Evolutionary conservation across 2,888 invertebrate genomes (phyloP).

Genomic region (Allolobophora icterica): DNA sequence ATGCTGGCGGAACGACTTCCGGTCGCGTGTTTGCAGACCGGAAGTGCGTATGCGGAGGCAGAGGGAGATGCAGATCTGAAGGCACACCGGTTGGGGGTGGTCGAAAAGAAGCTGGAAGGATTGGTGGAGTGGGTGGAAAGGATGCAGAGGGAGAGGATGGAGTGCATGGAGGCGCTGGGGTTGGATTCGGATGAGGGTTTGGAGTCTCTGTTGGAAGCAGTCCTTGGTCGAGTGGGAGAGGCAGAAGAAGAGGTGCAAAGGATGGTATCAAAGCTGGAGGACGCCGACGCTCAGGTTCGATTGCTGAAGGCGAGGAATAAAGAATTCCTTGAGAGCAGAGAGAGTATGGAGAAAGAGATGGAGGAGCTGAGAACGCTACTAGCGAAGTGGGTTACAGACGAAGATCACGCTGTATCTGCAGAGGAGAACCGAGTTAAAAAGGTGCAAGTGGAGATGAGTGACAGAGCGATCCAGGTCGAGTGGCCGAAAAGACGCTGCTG

Average conservation of each 20-base stretch:
- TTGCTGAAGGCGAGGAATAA: neutral
- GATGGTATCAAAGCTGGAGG: neutral
- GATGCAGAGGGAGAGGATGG: neutral
- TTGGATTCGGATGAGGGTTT: neutral
- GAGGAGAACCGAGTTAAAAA: neutral
- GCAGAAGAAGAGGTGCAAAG: neutral
- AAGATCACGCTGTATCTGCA: neutral
- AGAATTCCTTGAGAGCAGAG: neutral
- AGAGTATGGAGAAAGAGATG: neutral
- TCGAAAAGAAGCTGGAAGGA: conserved; percentile 17
- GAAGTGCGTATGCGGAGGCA: neutral
- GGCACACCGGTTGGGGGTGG: neutral
- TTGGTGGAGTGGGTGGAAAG: neutral
- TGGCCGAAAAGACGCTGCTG: neutral
- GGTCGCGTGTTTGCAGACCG: neutral
- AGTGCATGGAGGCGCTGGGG: neutral
- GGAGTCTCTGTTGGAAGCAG: neutral
- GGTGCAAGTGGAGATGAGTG: neutral
- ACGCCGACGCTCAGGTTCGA: neutral
- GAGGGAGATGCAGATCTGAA: neutral
- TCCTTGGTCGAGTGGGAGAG: neutral
- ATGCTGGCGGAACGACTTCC: neutral
- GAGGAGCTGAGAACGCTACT: neutral
- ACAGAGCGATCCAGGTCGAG: neutral
- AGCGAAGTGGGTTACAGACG: neutral